Evolutionary conservation across 2,888 invertebrate genomes (phyloP).

Genomic region (Pteria penguin): DNA sequence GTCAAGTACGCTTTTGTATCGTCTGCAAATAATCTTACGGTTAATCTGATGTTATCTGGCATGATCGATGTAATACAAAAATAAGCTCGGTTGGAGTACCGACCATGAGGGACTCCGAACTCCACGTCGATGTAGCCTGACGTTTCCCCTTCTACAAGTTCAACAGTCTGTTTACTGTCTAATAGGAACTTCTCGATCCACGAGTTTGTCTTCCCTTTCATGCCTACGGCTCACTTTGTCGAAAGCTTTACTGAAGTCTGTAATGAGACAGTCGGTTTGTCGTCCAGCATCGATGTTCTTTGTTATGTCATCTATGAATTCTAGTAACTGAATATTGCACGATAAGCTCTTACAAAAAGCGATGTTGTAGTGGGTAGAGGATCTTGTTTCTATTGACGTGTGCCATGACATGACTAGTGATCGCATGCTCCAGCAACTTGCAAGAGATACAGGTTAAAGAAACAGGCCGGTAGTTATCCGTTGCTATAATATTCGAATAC

Average conservation of each 20-base stretch:
- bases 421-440: conserved; percentile 19
- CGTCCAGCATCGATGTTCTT: conserved; percentile 7
- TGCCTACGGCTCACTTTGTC: conserved; percentile 36
- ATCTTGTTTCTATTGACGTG: too few relatives aligned
- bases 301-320: conserved; percentile 1
- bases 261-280: conserved; percentile 28
- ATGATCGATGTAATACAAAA: conserved; percentile 20
- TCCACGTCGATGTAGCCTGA: conserved; percentile 8
- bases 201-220: conserved; percentile 15
- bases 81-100: background rate
- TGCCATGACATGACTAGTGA: too few relatives aligned
- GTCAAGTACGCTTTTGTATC: too few relatives aligned
- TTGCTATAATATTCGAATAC: background rate
- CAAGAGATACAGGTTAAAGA: too few relatives aligned
- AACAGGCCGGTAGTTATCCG: too few relatives aligned
- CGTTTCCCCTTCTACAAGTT: conserved; percentile 13
- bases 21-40: conserved; percentile 15
- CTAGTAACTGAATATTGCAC: conserved; percentile 22
- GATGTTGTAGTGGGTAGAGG: too few relatives aligned
- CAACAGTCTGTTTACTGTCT: conserved; percentile 3
- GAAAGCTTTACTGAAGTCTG: conserved; percentile 43
- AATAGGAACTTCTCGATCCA: conserved; percentile 25
- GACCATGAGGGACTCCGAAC: conserved; percentile 7
- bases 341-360: conserved; percentile 28
- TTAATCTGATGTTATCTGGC: background rate